Evolutionary conservation across 2,113 vertebrate genomes (phyloP).

Genomic region (Prunella himalayana): DNA sequence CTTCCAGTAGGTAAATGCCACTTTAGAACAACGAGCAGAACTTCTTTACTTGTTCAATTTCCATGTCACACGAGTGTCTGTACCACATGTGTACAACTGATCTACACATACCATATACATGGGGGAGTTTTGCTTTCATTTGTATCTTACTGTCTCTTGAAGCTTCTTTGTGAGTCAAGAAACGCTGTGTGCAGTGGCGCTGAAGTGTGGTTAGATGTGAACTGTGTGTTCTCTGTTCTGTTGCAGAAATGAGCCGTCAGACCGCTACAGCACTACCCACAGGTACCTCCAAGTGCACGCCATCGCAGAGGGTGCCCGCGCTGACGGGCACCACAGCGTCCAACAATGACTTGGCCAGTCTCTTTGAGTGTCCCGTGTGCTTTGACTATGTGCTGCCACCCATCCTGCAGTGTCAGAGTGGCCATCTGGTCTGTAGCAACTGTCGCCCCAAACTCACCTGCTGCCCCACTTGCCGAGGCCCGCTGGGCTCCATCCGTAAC

Average conservation of each 20-base stretch:
- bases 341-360: conserved; percentile 98
- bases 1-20: not conserved
- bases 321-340: conserved; percentile 96
- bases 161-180: not conserved
- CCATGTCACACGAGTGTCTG: accelerated
- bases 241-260: conserved; percentile 99
- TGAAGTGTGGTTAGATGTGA: accelerated
- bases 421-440: conserved; percentile 98
- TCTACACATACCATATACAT: accelerated
- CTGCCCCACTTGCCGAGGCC: conserved; percentile 96
- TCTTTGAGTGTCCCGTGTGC: conserved; percentile 98
- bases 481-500: conserved; percentile 96
- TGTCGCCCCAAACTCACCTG: conserved; percentile 98
- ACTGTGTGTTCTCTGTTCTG: not conserved
- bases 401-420: conserved; percentile 98
- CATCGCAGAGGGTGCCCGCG: conserved; percentile 94
- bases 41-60: not conserved
- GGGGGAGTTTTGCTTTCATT: not conserved
- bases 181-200: not conserved
- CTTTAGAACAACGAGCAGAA: not conserved
- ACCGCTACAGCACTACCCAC: conserved; percentile 96
- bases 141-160: not conserved
- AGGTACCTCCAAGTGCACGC: conserved; percentile 97
- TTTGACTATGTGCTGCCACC: conserved; percentile 99
- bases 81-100: accelerated